Base-by-base conservation (phyloP, 2,797 vertebrate species). In the Notoglanidium macrostoma region DNA sequence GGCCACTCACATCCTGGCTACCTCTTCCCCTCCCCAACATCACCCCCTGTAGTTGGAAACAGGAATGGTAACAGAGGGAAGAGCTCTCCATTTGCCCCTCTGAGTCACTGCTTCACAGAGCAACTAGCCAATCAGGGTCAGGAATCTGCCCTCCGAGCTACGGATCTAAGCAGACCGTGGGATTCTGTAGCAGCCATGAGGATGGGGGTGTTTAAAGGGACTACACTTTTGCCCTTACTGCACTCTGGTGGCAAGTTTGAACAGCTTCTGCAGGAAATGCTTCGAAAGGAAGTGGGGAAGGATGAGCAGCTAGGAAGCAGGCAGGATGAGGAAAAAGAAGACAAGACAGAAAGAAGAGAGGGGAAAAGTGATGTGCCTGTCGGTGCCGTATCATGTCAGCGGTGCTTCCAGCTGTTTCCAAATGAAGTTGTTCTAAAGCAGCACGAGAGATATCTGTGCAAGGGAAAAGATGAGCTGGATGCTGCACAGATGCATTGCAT, bases 191-290 rank as follows among this genome's bases (percentile, higher is more conserved):
- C 91, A 21, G 92, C 94, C 1, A 88, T 94, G 82, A 93, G 92
- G 84, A 86, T 93, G 68, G 92, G 91, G 32, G 90, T 95, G 8
- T 92, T 95, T 12, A 95, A 95, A 90, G 94, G 93, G 59, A 93
- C 94, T 68, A 86, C 93, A 51, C 86, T 96, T 73, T 77, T 96
- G 81, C 95, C 96, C 77, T 94, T 94, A 74, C 87, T 95, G 46
- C 93, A 95, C 83, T 92, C 95, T 0, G 91, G 94, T 15, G 89
- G 88, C 90, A 95, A 94, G 86, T 96, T 96, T 84, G 95, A 96
- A 88, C 94, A 95, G 88, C 93, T 96, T 88, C 91, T 96, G 70
- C 95, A 95, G 88, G 94, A 95, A 88, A 95, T 96, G 94, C 94
- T 96, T 79, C 92, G 94, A 78, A 93, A 92, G 80, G 94, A 95